These are phyloP conservation scores for Cyclophora albipunctata DNA, from an alignment of 2,888 invertebrate species.

Conservation along the genomic window DNA sequence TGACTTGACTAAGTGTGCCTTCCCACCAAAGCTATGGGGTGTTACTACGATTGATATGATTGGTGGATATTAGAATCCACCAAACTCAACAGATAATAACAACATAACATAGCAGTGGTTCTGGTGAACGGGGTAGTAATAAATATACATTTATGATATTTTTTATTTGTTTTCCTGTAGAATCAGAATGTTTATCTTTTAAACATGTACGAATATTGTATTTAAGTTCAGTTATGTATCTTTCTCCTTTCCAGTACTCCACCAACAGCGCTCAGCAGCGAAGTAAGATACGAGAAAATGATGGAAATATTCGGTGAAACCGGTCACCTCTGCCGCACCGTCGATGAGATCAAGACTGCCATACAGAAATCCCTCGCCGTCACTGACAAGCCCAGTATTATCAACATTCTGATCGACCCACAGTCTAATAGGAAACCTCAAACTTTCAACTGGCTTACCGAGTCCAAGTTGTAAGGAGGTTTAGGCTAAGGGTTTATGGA, in stretches of 20 bases:
- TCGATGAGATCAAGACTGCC: slow-evolving; percentile 84
- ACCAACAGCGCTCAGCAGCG: slow-evolving; percentile 85
- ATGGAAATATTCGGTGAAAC: slow-evolving; percentile 88
- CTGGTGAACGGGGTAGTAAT: too few species aligned
- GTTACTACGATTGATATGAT: too few species aligned
- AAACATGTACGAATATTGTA: too few species aligned
- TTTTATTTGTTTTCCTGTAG: too few species aligned
- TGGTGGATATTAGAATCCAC: too few species aligned
- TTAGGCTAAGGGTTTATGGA: slow-evolving; percentile 20
- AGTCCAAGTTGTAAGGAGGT: slow-evolving; percentile 84
- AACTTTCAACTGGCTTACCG: slow-evolving; percentile 93
- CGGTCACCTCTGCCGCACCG: slow-evolving; percentile 86
- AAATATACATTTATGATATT: too few species aligned
- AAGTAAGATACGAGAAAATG: slow-evolving; percentile 92
- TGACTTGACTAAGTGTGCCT: too few species aligned
- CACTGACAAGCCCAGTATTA: slow-evolving; percentile 86
- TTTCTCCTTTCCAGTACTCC: slow-evolving; percentile 78
- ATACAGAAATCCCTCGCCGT: slow-evolving; percentile 79
- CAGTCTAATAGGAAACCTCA: slow-evolving; percentile 93
- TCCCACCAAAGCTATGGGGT: too few species aligned
- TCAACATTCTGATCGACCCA: slow-evolving; percentile 93
- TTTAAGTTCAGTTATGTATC: too few species aligned
- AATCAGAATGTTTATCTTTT: too few species aligned
- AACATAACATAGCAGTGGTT: too few species aligned
- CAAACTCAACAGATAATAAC: too few species aligned